A percentile compares a stretch with the other conserved stretches of the same genome.
These are phyloP conservation scores for Plebejus argus DNA, from an alignment of 2,888 invertebrate genomes.

Conservation along the genomic window DNA sequence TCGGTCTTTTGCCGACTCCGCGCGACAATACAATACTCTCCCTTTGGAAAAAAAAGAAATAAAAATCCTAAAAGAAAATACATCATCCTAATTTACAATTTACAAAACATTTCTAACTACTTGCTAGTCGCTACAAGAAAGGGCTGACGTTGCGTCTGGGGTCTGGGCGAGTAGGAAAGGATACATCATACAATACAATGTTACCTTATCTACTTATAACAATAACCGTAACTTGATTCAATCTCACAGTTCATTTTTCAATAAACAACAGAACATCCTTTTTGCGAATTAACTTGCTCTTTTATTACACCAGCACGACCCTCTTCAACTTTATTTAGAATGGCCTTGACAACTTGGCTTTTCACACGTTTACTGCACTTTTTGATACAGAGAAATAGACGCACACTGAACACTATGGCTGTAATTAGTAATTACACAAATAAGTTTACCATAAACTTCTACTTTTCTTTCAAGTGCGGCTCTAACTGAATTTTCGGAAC, in stretches of 20 bases:
- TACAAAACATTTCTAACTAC: neutral
- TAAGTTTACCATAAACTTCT: neutral
- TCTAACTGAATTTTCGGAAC: constrained; percentile 2
- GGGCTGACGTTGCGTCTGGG: constrained; percentile 8
- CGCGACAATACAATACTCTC: neutral
- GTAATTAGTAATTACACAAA: constrained; percentile 7
- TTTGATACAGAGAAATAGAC: neutral
- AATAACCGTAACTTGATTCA: too few species aligned
- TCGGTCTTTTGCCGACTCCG: too few species aligned
- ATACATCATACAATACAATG: neutral
- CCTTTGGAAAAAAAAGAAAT: neutral
- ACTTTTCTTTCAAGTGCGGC: constrained; percentile 2
- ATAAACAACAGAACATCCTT: neutral
- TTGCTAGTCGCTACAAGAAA: neutral
- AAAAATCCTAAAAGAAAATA: neutral
- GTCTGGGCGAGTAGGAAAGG: neutral
- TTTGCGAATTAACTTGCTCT: neutral
- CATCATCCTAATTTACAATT: neutral
- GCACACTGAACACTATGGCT: neutral
- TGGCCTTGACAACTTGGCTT: neutral
- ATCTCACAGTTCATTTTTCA: neutral
- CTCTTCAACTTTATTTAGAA: neutral
- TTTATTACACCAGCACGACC: neutral
- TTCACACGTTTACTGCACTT: neutral
- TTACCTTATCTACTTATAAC: neutral